Base-by-base conservation (phyloP, 2,888 invertebrate genomes). In the Nomada ferruginata region DNA sequence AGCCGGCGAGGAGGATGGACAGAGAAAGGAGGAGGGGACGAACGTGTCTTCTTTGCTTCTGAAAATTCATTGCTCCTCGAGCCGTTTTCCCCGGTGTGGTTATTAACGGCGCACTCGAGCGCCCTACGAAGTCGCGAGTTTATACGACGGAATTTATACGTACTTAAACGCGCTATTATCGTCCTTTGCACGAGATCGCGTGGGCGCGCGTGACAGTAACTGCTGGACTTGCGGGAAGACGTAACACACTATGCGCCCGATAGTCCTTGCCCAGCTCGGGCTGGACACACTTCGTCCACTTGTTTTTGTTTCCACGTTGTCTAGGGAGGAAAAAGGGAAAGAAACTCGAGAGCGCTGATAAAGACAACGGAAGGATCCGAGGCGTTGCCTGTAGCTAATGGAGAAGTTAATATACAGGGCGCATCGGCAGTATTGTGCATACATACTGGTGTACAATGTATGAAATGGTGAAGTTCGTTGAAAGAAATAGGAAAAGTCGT, bases 121-220 rank as follows among this genome's bases (percentile, higher is more conserved):
- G 80, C 70, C 77, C 83, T 70, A 75, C 63, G 76, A 79, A 69
- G 79, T 65, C 75, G 53, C 72, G 66, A 85, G 84, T 79, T 47
- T 79, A 79, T 81, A 72, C 73, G 57, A 64, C 68, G 79, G 76
- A 84, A 86, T 86, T 84, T 86, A 86, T 84, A 82, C 74, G 77
- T 78, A 73, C 79, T 86, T 86, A 83, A 79, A 63, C 77, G 76
- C 68, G 71, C 85, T 79, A 85, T 85, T 85, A 85, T 85, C 80
- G 70, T 80, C 76, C 72, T 68, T 73, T 69, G 80, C 69, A 78
- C 79, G 85, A 76, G 79, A 83, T 83, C 42, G 78, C 79, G 85
- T 83, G 79, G 80, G 85, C 83, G 85, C 73, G 71, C 63, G 79
- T 77, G 84, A 82, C 79, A 83, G 65, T 79, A 76, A 83, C 71